phyloP scores from a whole-genome alignment of 2,113 vertebrate genomes.

The Agapornis roseicollis region DNA sequence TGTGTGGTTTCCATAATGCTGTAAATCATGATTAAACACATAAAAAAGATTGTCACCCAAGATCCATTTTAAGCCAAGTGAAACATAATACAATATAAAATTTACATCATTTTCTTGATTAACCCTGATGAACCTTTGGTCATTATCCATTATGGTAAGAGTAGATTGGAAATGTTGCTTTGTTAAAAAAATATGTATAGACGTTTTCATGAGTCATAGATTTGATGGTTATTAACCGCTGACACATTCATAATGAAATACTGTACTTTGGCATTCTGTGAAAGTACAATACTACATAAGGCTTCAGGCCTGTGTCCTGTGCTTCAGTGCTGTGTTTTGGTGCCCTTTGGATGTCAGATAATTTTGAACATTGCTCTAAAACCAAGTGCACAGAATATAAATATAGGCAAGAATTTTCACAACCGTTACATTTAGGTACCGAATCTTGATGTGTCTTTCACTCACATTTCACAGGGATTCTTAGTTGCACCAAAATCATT shows the following conservation, averaged over 20 bases:
- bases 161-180: slow-evolving; percentile 67
- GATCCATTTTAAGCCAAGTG: slow-evolving; percentile 59
- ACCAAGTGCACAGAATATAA: neutral
- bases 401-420: neutral
- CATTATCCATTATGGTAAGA: slow-evolving; percentile 66
- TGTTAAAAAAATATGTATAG: slow-evolving; percentile 66
- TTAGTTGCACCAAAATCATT: neutral
- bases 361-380: slow-evolving; percentile 32
- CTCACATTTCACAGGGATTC: neutral
- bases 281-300: neutral
- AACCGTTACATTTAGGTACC: neutral
- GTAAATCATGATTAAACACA: slow-evolving; percentile 62
- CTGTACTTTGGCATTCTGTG: neutral
- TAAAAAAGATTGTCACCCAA: slow-evolving; percentile 32
- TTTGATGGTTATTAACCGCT: slow-evolving; percentile 63
- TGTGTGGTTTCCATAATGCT: slow-evolving; percentile 20
- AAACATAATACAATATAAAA: slow-evolving; percentile 58
- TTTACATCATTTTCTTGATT: slow-evolving; percentile 71
- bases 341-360: neutral
- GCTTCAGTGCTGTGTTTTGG: slow-evolving; percentile 3
- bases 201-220: slow-evolving; percentile 63
- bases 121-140: slow-evolving; percentile 67
- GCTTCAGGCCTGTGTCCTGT: neutral
- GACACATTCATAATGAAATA: slow-evolving; percentile 67
- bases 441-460: neutral